Evolutionary conservation across 2,113 vertebrate genomes (phyloP), one percentile per base, ranked within the genome.

Genomic region (Hypocryptadius cinnamomeus): DNA sequence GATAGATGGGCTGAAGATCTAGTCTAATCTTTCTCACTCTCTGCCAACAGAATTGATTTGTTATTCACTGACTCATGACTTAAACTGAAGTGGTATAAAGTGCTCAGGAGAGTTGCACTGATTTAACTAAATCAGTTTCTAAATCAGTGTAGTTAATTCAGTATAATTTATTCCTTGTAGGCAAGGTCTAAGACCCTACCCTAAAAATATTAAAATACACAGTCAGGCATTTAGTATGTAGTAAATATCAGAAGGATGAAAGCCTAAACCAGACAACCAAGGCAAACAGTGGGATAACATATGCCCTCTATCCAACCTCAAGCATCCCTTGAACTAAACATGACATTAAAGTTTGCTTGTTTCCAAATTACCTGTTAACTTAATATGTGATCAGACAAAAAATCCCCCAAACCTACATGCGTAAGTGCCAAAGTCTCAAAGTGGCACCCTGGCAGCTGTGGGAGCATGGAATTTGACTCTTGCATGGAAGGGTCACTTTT

Each of bases 31-130:
- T 92, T 87, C 63, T 94, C 84, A 73, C 30, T 77, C 61, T 90
- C 82, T 88, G 79, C 51, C 78, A 85, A 37, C 74, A 83, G 79
- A 92, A 95, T 92, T 93, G 71, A 94, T 93, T 96, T 90, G 78
- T 93, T 92, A 80, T 33, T 91, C 37, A 79, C 47, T 90, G 89
- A 91, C 51, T 87, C 82, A 19, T 66, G n/a, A 79, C 79, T 94
- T 91, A 89, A 96, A 87, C 63, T 80, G 82, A 89, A 87, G 64
- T 64, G 68, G 51, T 94, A 77, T 48, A 30, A 86, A 83, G 44
- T 45, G 44, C 87, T 85, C 82, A 56, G 57, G 89, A 95, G 85
- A 89, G 28, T 48, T 73, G 17, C 42, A 73, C 13, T 71, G 68
- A 87, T 91, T 87, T 73, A 89, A 89, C 66, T 64, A 94, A 56